Conservation (phyloP, 2,113 vertebrate species). For the Ammodytes dubius region DNA sequence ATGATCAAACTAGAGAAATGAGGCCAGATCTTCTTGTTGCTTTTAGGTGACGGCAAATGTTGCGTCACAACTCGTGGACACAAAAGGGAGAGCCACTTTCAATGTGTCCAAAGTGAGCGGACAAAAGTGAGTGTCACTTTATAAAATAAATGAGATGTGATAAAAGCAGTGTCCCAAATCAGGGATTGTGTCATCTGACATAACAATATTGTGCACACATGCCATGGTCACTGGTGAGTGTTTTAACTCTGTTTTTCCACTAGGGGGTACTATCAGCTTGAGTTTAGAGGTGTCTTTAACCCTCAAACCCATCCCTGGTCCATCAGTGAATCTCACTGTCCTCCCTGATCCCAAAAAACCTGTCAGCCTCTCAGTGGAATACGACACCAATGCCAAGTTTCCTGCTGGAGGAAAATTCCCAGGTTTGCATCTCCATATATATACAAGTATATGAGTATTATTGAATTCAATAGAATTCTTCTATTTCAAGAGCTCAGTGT, state of each 20-base stretch:
- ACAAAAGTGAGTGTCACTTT: slow-evolving; percentile 86
- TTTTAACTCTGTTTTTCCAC: slow-evolving; percentile 52
- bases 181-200: not conserved
- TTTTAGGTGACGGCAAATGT: slow-evolving; percentile 70
- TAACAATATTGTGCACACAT: not conserved
- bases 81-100: slow-evolving; percentile 88
- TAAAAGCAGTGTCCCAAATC: not conserved
- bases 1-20: not conserved
- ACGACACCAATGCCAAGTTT: slow-evolving; percentile 81
- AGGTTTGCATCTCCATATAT: slow-evolving; percentile 80
- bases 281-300: slow-evolving; percentile 83
- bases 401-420: slow-evolving; percentile 88
- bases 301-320: slow-evolving; percentile 83
- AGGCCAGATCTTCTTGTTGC: not conserved
- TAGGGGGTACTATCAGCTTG: slow-evolving; percentile 90
- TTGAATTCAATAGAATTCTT: too few species aligned
- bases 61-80: slow-evolving; percentile 81
- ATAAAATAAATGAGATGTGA: not conserved
- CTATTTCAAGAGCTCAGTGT: not conserved
- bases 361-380: slow-evolving; percentile 85
- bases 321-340: slow-evolving; percentile 87
- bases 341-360: slow-evolving; percentile 91
- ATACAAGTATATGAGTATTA: too few species aligned
- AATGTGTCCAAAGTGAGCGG: slow-evolving; percentile 84
- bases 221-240: not conserved